Percentiles rank a stretch among this genome's conserved stretches.
phyloP scores from a whole-genome alignment of 2,888 invertebrate genomes.

The Eilema caniola region DNA sequence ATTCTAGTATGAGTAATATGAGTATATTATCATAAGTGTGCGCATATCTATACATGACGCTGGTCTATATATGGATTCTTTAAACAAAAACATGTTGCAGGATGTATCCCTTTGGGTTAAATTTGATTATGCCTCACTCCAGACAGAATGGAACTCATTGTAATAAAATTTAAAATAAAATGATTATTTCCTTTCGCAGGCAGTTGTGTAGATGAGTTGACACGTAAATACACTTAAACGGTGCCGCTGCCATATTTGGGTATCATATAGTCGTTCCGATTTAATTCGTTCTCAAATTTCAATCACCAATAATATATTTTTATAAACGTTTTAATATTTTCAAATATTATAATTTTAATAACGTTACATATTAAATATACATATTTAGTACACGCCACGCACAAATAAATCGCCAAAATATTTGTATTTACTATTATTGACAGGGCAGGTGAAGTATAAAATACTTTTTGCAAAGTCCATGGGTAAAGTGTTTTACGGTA shows the following conservation, averaged over 20 bases:
- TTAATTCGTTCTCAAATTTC: conserved; percentile 63
- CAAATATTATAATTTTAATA: conserved; percentile 33
- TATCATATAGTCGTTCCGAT: conserved; percentile 59
- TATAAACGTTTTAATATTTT: conserved; percentile 20
- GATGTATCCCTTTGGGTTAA: conserved; percentile 7
- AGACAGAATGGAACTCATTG: conserved; percentile 31
- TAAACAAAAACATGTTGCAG: neutral
- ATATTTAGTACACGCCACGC: too few relatives aligned
- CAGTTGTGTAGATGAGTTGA: conserved; percentile 54
- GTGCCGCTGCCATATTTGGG: conserved; percentile 60
- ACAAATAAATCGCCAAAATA: too few relatives aligned
- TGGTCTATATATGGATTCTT: neutral
- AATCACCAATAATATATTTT: conserved; percentile 44
- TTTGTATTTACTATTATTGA: too few relatives aligned
- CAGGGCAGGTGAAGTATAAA: too few relatives aligned
- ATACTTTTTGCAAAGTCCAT: too few relatives aligned
- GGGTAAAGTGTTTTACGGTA: too few relatives aligned
- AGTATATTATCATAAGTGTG: too few relatives aligned
- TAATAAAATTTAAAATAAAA: conserved; percentile 56
- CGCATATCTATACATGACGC: neutral
- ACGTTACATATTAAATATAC: too few relatives aligned
- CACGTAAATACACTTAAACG: conserved; percentile 71
- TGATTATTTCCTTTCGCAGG: conserved; percentile 55
- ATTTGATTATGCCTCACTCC: conserved; percentile 22
- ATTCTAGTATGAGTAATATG: too few relatives aligned